Conservation (phyloP, 2,797 vertebrate species). For the Phyllotis vaccarum region DNA sequence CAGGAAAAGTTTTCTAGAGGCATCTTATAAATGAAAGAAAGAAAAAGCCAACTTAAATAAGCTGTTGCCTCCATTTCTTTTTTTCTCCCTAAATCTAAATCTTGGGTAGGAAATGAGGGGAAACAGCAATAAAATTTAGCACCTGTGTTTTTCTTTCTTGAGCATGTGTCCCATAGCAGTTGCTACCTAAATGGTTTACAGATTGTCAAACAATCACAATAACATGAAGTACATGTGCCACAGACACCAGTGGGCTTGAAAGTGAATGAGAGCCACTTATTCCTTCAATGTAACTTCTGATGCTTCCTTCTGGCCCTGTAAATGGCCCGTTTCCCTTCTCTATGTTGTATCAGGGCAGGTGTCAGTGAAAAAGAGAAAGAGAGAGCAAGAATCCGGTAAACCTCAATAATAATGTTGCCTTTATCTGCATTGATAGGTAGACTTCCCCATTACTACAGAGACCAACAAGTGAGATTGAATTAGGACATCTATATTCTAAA, state of each 20-base stretch:
- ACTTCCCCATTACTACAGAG: background rate
- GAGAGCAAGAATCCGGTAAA: background rate
- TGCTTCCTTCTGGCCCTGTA: background rate
- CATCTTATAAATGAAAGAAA: background rate
- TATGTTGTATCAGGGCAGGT: background rate
- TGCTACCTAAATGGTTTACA: background rate
- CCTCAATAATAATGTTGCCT: background rate
- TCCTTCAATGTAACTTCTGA: background rate
- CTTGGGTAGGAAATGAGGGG: background rate
- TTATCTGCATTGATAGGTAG: background rate
- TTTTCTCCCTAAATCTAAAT: background rate
- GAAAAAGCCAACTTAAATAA: background rate
- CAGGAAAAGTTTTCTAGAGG: background rate
- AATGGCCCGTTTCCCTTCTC: background rate
- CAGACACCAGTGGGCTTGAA: background rate
- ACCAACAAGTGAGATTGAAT: background rate
- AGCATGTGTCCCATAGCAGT: background rate
- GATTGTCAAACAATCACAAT: background rate
- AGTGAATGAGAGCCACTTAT: background rate
- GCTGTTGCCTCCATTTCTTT: background rate
- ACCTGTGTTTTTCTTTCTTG: background rate
- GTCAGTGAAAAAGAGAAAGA: background rate
- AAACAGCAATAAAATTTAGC: background rate
- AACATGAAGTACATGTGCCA: background rate
- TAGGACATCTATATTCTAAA: background rate